Evolutionary conservation across 2,797 vertebrate species (phyloP).

Genomic region (Loris lydekkerianus): DNA sequence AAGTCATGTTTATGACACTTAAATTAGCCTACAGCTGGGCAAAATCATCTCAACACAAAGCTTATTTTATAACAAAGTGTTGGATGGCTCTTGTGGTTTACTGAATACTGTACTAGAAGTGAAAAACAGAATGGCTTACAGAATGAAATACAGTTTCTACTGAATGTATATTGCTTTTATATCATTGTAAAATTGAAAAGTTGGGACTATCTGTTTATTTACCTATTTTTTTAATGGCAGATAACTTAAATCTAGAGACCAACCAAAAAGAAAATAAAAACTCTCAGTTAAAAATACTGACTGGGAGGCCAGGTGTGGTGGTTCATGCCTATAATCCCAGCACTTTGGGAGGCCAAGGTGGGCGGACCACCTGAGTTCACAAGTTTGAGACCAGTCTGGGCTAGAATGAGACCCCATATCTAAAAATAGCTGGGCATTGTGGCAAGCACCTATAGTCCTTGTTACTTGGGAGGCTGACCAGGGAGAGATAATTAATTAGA

Average conservation of each 20-base stretch:
- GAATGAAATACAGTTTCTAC: not conserved
- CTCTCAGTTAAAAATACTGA: slow-evolving; percentile 3
- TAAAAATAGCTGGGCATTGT: no score
- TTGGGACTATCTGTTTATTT: not conserved
- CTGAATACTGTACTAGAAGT: not conserved
- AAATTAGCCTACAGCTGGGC: not conserved
- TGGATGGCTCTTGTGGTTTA: not conserved
- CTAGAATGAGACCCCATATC: no score
- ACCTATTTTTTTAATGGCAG: slow-evolving; percentile 19
- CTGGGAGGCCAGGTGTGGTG: no score
- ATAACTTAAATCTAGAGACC: slow-evolving; percentile 37
- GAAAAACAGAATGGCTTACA: not conserved
- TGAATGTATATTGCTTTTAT: not conserved
- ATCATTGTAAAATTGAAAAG: not conserved
- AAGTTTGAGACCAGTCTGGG: no score
- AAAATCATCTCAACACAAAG: not conserved
- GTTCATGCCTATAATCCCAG: no score
- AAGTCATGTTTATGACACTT: not conserved
- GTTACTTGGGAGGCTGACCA: no score
- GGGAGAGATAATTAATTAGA: not conserved
- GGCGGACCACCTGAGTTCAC: no score
- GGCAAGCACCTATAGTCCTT: no score
- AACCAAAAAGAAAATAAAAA: slow-evolving; percentile 36
- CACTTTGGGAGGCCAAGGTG: no score
- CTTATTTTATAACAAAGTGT: not conserved